A percentile compares a stretch with the other conserved stretches of the same genome.
These are phyloP conservation scores for Cyanoramphus novaezelandiae DNA, from an alignment of 2,113 vertebrate genomes.

Conservation along the genomic window DNA sequence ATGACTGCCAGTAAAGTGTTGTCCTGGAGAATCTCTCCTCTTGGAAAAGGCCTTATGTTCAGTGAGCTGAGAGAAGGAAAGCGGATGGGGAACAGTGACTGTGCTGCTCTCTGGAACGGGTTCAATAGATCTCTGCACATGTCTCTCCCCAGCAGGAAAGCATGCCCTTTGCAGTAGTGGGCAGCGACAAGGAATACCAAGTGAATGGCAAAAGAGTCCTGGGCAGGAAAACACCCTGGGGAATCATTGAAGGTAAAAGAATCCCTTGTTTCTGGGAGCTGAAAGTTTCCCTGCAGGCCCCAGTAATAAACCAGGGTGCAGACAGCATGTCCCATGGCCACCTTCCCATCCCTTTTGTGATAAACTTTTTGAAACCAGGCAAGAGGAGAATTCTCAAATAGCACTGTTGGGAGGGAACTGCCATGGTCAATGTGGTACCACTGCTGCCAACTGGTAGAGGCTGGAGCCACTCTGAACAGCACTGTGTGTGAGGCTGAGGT, in stretches of 20 bases:
- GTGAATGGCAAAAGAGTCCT: slow-evolving; percentile 93
- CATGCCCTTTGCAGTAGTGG: slow-evolving; percentile 97
- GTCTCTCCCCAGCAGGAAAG: slow-evolving; percentile 83
- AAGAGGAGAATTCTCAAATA: neutral
- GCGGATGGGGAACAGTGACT: neutral
- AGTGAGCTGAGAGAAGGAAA: neutral
- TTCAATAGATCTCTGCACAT: slow-evolving; percentile 21
- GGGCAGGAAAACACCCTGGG: slow-evolving; percentile 95
- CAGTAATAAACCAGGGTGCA: neutral
- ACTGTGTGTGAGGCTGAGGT: neutral
- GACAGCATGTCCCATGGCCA: neutral
- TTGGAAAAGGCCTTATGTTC: neutral
- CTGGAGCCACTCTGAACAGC: neutral
- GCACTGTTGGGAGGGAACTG: neutral
- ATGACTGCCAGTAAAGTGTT: neutral
- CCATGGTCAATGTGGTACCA: neutral
- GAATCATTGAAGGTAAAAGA: slow-evolving; percentile 92
- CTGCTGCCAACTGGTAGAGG: neutral
- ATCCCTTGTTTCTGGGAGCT: neutral
- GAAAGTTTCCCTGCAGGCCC: neutral
- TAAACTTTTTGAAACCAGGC: neutral
- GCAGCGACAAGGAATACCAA: slow-evolving; percentile 97
- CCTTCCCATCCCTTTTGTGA: neutral
- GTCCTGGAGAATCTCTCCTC: neutral
- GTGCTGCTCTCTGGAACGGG: neutral